Evolutionary conservation across 2,113 vertebrate species (phyloP).

Genomic region (Pavo muticus): DNA sequence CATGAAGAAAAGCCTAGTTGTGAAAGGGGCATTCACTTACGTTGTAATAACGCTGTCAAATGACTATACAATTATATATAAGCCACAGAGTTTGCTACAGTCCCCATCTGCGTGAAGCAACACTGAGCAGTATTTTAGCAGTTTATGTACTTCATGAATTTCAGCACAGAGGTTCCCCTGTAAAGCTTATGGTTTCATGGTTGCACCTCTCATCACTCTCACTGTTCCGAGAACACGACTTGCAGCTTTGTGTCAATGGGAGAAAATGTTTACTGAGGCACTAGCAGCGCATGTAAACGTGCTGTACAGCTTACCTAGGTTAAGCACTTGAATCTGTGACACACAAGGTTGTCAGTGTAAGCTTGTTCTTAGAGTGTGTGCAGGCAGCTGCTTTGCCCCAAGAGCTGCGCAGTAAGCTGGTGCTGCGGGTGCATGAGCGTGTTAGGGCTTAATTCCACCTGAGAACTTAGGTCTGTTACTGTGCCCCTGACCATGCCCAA

Average conservation of each 20-base stretch:
- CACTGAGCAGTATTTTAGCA: background rate
- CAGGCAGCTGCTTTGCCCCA: background rate
- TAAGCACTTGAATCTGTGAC: background rate
- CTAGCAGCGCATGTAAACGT: background rate
- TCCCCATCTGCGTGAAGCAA: background rate
- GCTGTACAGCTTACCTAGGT: background rate
- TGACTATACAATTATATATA: background rate
- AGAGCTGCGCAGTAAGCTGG: background rate
- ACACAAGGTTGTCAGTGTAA: background rate
- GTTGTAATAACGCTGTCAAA: background rate
- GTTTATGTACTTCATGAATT: background rate
- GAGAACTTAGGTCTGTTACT: too few species aligned
- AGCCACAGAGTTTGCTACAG: background rate
- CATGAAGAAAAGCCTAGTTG: background rate
- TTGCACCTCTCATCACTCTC: background rate
- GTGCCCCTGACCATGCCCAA: background rate
- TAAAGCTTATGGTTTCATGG: background rate
- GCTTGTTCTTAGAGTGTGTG: background rate
- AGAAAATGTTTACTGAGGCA: background rate
- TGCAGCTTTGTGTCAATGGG: rapidly evolving
- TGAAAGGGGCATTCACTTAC: background rate
- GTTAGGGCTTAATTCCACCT: too few species aligned
- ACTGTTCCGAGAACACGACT: background rate
- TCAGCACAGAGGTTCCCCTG: background rate
- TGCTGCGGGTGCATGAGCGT: background rate